Percentiles rank a stretch among this genome's conserved stretches.
Conservation (phyloP, 2,888 invertebrate genomes). For the Cepaea hortensis region DNA sequence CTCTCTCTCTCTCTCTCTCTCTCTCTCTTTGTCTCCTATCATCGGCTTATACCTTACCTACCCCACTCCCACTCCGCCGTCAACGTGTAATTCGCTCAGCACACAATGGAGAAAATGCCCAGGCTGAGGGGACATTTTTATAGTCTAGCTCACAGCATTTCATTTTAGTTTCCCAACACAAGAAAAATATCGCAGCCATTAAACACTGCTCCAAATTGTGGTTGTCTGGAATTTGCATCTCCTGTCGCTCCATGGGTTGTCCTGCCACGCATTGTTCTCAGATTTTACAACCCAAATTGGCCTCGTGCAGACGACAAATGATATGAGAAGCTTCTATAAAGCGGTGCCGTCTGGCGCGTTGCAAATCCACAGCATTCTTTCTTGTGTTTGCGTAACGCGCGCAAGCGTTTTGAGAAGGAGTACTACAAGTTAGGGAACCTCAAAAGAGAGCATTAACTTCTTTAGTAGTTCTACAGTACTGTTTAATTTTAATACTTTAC, state of each 20-base stretch:
- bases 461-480: too few relatives aligned
- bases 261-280: slow-evolving; percentile 12
- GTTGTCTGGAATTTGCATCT: neutral
- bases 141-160: neutral
- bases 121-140: neutral
- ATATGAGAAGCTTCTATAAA: neutral
- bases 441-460: neutral
- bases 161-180: neutral
- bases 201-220: neutral
- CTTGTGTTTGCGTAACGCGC: neutral
- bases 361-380: neutral
- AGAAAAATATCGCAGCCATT: neutral
- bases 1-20: neutral
- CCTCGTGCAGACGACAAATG: neutral
- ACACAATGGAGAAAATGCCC: neutral
- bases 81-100: neutral
- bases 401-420: neutral
- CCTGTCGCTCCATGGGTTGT: too few relatives aligned
- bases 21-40: neutral
- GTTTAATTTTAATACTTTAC: too few relatives aligned
- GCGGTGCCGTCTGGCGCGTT: too few relatives aligned
- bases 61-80: neutral
- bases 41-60: neutral
- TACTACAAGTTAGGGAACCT: neutral
- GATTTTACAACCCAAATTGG: slow-evolving; percentile 10